Base-by-base conservation (phyloP, 2,113 vertebrate species). In the Isichthys henryi region DNA sequence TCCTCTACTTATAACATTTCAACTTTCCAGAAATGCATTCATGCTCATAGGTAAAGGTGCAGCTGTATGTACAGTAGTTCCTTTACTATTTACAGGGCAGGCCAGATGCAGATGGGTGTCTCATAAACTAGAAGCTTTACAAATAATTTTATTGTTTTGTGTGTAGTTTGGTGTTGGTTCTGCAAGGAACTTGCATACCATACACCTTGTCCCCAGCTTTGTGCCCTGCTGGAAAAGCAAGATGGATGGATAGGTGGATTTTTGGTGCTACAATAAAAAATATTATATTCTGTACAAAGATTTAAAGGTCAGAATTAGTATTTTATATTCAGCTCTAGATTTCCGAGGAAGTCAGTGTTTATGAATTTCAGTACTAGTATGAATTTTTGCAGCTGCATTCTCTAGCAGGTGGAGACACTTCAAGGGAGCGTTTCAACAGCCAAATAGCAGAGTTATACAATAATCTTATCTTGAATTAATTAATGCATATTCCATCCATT, bases 331-430 rank as follows among this genome's bases (percentile, higher is more conserved):
- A 56, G 17, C 86, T 43, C 52, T 62, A 43, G 17, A 58, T 58
- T 58, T 62, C 8, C 45, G 48, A 62, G 10, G 27, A 43, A 49
- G 53, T 39, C 39, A 43, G 21, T 58, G 52, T 88, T 88, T 8
- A n/a, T 84, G 21, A 48, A 48, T 84, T 84, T 58, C 50, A 43
- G 86, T 88, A 58, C 86, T 58, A 88, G 86, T 88, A 88, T 1
- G 3, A 62, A 87, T 21, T 58, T 21, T 58, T 58, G 53, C 86
- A 35, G 86, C 53, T 62, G 86, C 52, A 88, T 88, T 62, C 39
- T 88, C 19, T 58, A 88, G 52, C 86, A 88, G 86, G 31, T 88
- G 52, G 27, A 88, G 53, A 13, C 53, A 58, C 86, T 62, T 56
- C 53, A 58, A 45, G 35, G 9, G 39, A 62, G 35, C 53, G 15